Base-by-base conservation (phyloP, 2,888 invertebrate genomes). In the Volucella inanis region DNA sequence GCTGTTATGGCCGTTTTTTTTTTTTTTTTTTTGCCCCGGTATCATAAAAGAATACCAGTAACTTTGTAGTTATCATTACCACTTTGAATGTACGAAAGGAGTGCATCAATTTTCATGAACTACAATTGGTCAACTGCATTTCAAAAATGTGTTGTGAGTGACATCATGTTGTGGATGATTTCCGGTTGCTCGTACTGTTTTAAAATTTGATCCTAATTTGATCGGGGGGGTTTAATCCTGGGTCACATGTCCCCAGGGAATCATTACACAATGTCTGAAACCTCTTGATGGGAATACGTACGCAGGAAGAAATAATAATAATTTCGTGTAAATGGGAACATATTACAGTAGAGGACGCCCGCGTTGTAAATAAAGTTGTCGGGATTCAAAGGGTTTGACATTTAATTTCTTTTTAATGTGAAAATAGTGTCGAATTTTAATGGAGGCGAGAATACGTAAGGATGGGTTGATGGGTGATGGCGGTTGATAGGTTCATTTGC, bases 351-450 rank as follows among this genome's bases (percentile, higher is more conserved):
- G 8, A 14, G 15, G n/a, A 4, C 54, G 18, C 43, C 47, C 22
- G 49, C 9, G 31, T 14, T 8, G 22, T 22, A 31, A 43, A 57
- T 61, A 39, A 67, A 62, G 49, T 61, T 57, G 41, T 15, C 22
- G 11, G 61, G 61, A 50, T 65, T 65, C 52, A 55, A 80, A 84
- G 52, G 80, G 79, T 84, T 80, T 84, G 74, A 67, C 80, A 80
- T 80, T 84, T 76, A 84, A 84, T 80, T 84, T 67, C 61, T 65
- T 80, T 84, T 84, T 80, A 80, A 84, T 84, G 70, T 70, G 84
- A 57, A 79, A 75, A 84, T 80, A 84, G 80, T 80, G 84, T 75
- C 47, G 75, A 80, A 67, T 84, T 80, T 65, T 47, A 84, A 75
- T 43, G 64, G 65, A 43, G 22, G 54, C 43, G 1, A 49, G 9